These are phyloP conservation scores for Hemicrepidius hirtus DNA, from an alignment of 2,888 invertebrate genomes.

Conservation along the genomic window DNA sequence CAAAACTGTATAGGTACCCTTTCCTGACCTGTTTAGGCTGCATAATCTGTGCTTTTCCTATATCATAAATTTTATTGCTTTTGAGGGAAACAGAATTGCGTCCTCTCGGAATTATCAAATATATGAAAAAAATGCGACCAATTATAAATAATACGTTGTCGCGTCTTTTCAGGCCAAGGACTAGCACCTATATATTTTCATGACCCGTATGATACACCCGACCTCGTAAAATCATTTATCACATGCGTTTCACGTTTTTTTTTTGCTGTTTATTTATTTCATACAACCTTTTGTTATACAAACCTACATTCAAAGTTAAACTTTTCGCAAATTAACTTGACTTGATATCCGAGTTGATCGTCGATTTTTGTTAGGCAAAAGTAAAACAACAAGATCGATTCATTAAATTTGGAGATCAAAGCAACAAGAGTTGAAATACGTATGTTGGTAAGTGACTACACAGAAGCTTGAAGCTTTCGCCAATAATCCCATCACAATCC, in stretches of 20 bases:
- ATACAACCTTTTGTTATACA: neutral
- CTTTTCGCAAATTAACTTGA: too few species aligned
- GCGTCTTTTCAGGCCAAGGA: slow-evolving; percentile 36
- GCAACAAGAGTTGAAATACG: slow-evolving; percentile 34
- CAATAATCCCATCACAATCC: slow-evolving; percentile 47
- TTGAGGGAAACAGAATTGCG: too few species aligned
- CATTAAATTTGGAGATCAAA: slow-evolving; percentile 44
- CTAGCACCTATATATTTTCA: slow-evolving; percentile 34
- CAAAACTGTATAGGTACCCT: neutral
- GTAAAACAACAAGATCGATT: slow-evolving; percentile 37
- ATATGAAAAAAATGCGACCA: neutral
- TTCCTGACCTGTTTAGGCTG: neutral
- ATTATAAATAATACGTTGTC: slow-evolving; percentile 14
- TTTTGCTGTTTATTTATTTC: neutral
- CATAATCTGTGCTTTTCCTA: slow-evolving; percentile 17
- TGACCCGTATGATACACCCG: slow-evolving; percentile 32
- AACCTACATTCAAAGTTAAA: too few species aligned
- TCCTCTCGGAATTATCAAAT: too few species aligned
- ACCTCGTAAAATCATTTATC: slow-evolving; percentile 24
- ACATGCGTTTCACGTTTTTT: slow-evolving; percentile 14
- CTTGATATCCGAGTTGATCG: neutral
- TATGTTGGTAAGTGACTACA: slow-evolving; percentile 37
- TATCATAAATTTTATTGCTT: slow-evolving; percentile 11
- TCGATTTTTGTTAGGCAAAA: neutral
- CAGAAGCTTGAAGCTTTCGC: slow-evolving; percentile 41